Base-by-base conservation (phyloP, 1,140 invertebrate genomes). In the Sweltsa coloradensis region DNA sequence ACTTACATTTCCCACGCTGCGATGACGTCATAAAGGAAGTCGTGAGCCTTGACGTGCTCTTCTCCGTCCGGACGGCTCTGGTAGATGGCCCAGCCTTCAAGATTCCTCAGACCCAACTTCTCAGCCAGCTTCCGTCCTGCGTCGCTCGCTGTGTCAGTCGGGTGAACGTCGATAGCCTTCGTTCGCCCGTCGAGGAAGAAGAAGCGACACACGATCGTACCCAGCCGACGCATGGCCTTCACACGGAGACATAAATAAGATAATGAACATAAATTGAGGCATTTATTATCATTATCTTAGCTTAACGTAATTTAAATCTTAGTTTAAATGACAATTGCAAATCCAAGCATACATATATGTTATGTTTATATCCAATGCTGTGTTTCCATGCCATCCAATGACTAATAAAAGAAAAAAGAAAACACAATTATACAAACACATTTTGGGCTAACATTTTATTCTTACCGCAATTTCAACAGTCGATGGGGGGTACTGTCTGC, bases 21-120 rank as follows among this genome's bases (percentile, higher is more conserved):
- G 47, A 97, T 89, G 6, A 96, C 81, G 62, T 97, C 93, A 58
- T 94, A 92, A 0, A 97, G 66, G 62, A 91, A 97, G 65, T 94
- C 85, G 64, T 92, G 89, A 6, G 83, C 84, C 41, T 89, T 75
- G n/a, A 96, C 89, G 59, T 94, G 90, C 58, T 92, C 85, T 63
- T 95, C 90, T 5, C 79, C 77, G 51, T 89, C 87, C 0, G 81
- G 81, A 19, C 76, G 68, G 66, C 78, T 85, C 61, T 92, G 83
- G 73, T 91, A 96, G 45, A 97, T 83, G 0, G 91, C 89, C 92
- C 92, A 97, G 24, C 93, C 93, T 51, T 94, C 89, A 2, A 89
- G 66, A 36, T 81, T 82, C 47, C 76, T 67, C 5, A 96, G 72
- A 24, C 85, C 86, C 34, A 96, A 76, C 61, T 93, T 88, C 59